Conservation (phyloP, 2,797 vertebrate genomes). For the Galago senegalensis region DNA sequence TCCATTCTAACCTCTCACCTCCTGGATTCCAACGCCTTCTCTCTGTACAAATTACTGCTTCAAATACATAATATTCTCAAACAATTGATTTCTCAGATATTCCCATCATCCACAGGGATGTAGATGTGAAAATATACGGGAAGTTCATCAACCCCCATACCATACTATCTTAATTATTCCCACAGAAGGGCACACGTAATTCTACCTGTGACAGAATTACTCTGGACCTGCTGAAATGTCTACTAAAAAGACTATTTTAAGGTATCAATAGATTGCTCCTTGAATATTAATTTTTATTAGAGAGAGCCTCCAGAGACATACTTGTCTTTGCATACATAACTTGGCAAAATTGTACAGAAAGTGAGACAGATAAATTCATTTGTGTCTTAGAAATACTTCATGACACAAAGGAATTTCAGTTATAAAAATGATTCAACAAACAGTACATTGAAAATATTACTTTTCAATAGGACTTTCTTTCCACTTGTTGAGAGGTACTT, state of each 20-base stretch:
- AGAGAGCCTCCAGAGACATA: neutral
- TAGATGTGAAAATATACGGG: neutral
- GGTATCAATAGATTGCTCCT: neutral
- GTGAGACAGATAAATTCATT: neutral
- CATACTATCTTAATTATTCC: neutral
- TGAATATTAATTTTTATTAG: neutral
- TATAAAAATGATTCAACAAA: slow-evolving; percentile 21
- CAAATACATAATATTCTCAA: neutral
- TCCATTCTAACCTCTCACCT: neutral
- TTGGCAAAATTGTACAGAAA: neutral
- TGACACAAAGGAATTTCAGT: neutral
- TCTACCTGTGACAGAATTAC: neutral
- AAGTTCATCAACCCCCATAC: neutral
- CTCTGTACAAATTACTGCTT: neutral
- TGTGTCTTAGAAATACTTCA: neutral
- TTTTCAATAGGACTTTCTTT: neutral
- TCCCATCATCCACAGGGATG: neutral
- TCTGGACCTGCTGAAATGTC: neutral
- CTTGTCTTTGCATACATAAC: neutral
- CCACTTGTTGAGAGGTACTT: neutral
- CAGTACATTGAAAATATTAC: neutral
- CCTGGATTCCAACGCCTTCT: neutral
- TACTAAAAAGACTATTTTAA: neutral
- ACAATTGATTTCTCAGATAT: neutral
- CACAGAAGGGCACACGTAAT: neutral